A percentile compares a stretch with the other conserved stretches of the same genome.
Evolutionary conservation across 2,113 vertebrate genomes (phyloP).

Genomic region (Arothron firmamentum): DNA sequence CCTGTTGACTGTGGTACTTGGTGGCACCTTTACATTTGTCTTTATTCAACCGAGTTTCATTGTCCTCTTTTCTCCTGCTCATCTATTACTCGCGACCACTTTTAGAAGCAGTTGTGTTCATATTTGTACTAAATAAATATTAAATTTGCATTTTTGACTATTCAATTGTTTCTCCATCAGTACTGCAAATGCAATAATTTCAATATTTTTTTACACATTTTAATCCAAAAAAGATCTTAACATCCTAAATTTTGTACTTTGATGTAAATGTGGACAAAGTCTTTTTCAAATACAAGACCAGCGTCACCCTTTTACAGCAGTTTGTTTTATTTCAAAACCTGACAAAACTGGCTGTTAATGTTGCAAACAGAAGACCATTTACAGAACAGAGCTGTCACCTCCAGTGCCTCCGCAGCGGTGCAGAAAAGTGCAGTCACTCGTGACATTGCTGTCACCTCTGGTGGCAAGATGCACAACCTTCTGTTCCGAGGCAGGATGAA

Average conservation of each 20-base stretch:
- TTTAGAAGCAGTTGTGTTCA: conserved; percentile 13
- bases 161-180: neutral
- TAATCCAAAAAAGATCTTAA: too few relatives aligned
- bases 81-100: neutral
- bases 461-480: conserved; percentile 4
- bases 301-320: conserved; percentile 35
- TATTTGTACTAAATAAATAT: conserved; percentile 54
- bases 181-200: neutral
- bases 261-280: too few relatives aligned
- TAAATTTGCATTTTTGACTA: neutral
- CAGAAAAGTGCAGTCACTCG: conserved; percentile 1
- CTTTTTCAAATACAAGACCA: conserved; percentile 7
- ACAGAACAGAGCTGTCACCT: conserved; percentile 9
- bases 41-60: conserved; percentile 5
- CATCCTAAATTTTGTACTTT: too few relatives aligned
- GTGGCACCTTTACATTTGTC: too few relatives aligned
- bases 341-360: conserved; percentile 37
- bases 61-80: neutral
- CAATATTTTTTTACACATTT: too few relatives aligned
- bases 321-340: conserved; percentile 17
- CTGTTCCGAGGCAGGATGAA: conserved; percentile 10
- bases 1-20: too few relatives aligned
- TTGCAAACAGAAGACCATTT: conserved; percentile 31
- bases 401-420: conserved; percentile 6
- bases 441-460: neutral